Evolutionary conservation across 2,888 invertebrate genomes (phyloP), one percentile per base, ranked within the genome.

Genomic region (Macrosoma leucophasiata): DNA sequence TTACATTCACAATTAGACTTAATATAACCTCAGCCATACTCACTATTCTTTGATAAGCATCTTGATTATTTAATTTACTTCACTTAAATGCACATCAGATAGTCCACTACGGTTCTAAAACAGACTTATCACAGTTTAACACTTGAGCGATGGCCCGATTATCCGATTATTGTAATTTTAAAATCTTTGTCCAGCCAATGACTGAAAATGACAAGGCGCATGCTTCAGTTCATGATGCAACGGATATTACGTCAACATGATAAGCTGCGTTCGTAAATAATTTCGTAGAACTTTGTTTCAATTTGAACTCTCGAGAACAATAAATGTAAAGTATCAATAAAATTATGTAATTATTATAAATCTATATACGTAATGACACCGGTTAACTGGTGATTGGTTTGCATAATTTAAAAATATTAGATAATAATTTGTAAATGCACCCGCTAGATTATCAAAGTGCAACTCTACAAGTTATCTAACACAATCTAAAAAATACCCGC

Each of bases 11-110:
- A 59, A 64, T 58, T 61, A 60, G 56, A 65, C 54, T 57, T 53
- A 48, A 56, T 52, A 59, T 79, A 79, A 78, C 78, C 76, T 72
- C 65, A 59, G 50, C 40, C 46, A 53, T 84, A 89, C 89, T 89
- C 72, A 89, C 89, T 84, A 90, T 87, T 89, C 89, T 85, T 89
- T 89, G 77, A 90, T 90, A 79, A 89, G 85, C 89, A 89, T 89
- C 68, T 73, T 87, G 82, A 68, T 55, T 68, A 63, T 61, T 67
- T 70, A 68, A 61, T 61, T 66, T 64, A 54, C 59, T 64, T 67
- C 74, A 78, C 78, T 74, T 76, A 77, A 59, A 76, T 70, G 75
- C 78, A 82, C 81, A 81, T 78, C 64, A 81, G 81, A 85, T 75
- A 78, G 75, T 84, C 71, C 85, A 85, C 84, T 73, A 73, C 62